Evolutionary conservation across 1,140 invertebrate species (phyloP).

Genomic region (Drosophila murphyi): DNA sequence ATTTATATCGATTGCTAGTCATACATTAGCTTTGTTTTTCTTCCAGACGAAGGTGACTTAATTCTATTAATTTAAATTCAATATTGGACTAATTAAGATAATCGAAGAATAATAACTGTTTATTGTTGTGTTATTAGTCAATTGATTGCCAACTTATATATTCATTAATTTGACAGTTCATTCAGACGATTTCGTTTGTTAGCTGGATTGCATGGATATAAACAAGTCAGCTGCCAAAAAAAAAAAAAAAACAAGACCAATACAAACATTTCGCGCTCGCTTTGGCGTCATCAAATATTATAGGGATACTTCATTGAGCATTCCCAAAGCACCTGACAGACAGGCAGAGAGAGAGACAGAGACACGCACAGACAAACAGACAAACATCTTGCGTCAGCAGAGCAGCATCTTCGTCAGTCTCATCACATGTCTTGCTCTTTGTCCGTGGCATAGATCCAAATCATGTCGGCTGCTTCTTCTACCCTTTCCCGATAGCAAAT

Average conservation of each 20-base stretch:
- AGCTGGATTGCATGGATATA: neutral
- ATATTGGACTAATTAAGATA: no score
- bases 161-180: no score
- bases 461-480: neutral
- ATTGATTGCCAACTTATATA: no score
- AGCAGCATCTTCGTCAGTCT: neutral
- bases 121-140: no score
- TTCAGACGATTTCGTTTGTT: neutral
- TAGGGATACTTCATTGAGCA: neutral
- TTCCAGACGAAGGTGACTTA: no score
- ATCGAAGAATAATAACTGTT: no score
- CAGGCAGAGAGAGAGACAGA: neutral
- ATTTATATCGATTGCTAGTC: neutral
- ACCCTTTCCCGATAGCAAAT: neutral
- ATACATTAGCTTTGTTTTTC: no score
- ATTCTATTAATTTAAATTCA: no score
- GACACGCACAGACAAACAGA: neutral
- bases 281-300: neutral
- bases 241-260: neutral
- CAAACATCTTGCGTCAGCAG: neutral
- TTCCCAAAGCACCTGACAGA: neutral
- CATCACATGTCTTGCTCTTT: neutral
- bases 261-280: neutral
- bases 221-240: neutral
- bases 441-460: constrained; percentile 47